Evolutionary conservation across 2,888 invertebrate genomes (phyloP).

Genomic region (Chydorus sphaericus): DNA sequence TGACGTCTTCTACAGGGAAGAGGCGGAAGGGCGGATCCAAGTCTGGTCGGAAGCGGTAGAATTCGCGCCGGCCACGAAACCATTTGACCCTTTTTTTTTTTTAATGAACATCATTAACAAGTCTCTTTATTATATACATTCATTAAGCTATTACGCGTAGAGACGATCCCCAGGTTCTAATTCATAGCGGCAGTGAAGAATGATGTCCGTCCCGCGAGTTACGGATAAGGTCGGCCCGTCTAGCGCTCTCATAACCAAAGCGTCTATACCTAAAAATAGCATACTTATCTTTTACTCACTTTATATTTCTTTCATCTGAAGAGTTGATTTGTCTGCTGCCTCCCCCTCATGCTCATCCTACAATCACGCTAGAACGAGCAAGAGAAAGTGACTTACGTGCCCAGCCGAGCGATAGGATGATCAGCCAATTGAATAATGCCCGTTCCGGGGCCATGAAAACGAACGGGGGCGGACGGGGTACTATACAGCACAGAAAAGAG

Average conservation of each 20-base stretch:
- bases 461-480: not conserved
- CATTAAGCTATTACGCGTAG: no score
- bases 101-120: no score
- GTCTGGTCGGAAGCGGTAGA: slow-evolving; percentile 70
- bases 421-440: not conserved
- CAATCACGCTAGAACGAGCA: no score
- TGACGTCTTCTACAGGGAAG: slow-evolving; percentile 63
- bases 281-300: no score
- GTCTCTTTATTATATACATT: no score
- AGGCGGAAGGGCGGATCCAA: slow-evolving; percentile 66
- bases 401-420: not conserved
- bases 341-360: no score
- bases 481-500: no score
- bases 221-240: slow-evolving; percentile 7
- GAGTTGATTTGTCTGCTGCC: no score
- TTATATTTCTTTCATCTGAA: no score
- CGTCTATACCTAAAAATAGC: not conserved
- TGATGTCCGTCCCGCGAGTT: slow-evolving; percentile 8
- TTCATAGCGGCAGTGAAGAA: slow-evolving; percentile 8
- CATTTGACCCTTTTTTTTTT: no score
- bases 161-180: slow-evolving; percentile 6
- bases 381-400: not conserved
- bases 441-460: not conserved
- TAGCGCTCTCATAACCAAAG: not conserved
- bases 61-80: slow-evolving; percentile 36